These are phyloP conservation scores for Brachionus koreanus DNA, from an alignment of 1,140 invertebrate species.

Conservation along the genomic window DNA sequence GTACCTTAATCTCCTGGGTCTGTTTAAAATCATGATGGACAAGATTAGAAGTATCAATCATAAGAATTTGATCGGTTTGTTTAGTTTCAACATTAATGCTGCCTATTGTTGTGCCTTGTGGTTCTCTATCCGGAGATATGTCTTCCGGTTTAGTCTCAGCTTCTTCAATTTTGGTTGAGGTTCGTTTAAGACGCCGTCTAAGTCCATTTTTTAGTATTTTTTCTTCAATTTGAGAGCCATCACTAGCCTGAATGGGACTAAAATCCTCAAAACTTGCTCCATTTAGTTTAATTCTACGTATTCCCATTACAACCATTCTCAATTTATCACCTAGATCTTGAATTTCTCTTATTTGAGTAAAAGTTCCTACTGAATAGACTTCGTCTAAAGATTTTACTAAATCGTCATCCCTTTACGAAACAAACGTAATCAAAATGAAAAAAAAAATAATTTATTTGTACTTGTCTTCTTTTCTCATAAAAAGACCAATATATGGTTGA, in stretches of 20 bases:
- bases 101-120: not conserved
- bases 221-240: slow-evolving; percentile 7
- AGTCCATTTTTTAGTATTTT: slow-evolving; percentile 41
- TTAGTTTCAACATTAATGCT: not conserved
- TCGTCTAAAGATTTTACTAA: slow-evolving; percentile 79
- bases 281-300: slow-evolving; percentile 68
- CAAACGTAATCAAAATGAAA: not conserved
- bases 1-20: slow-evolving; percentile 87
- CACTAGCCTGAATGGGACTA: not conserved
- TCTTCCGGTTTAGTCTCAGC: slow-evolving; percentile 9
- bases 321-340: slow-evolving; percentile 88
- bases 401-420: slow-evolving; percentile 71
- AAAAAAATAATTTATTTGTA: not conserved
- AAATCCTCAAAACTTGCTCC: slow-evolving; percentile 60
- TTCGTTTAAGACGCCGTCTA: slow-evolving; percentile 7
- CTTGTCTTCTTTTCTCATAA: slow-evolving; percentile 77
- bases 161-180: slow-evolving; percentile 43
- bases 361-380: slow-evolving; percentile 85
- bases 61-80: slow-evolving; percentile 64
- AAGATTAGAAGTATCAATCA: slow-evolving; percentile 92
- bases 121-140: not conserved
- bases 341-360: slow-evolving; percentile 95
- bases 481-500: slow-evolving; percentile 95
- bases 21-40: slow-evolving; percentile 80
- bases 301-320: slow-evolving; percentile 85